Evolutionary conservation across 2,888 invertebrate genomes (phyloP).

Genomic region (Nymphalis urticae): DNA sequence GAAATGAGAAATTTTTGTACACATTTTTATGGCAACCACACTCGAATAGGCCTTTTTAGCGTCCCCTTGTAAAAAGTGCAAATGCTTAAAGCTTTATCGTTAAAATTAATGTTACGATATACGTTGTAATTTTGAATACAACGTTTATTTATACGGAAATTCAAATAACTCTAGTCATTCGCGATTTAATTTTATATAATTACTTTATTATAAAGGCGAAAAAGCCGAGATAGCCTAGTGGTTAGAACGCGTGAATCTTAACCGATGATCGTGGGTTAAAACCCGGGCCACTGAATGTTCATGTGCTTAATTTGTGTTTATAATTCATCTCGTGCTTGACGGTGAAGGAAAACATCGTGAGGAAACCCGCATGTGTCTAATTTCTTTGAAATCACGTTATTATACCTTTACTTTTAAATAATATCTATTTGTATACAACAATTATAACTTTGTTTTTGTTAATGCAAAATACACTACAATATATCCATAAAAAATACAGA

Average conservation of each 20-base stretch:
- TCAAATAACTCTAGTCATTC: slow-evolving; percentile 4
- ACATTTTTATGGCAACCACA: slow-evolving; percentile 63
- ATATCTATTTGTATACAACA: too few species aligned
- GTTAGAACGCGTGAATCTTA: too few species aligned
- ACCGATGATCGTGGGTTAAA: too few species aligned
- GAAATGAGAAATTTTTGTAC: slow-evolving; percentile 58
- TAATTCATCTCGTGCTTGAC: too few species aligned
- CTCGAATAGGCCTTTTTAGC: slow-evolving; percentile 62
- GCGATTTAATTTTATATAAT: background rate
- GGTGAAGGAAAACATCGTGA: too few species aligned
- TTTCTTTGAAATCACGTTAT: too few species aligned
- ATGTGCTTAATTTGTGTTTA: too few species aligned
- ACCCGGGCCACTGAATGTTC: too few species aligned
- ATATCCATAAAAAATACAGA: background rate
- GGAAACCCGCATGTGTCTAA: too few species aligned
- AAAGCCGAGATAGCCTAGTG: background rate
- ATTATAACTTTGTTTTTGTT: background rate
- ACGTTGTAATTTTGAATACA: slow-evolving; percentile 48
- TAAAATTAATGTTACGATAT: slow-evolving; percentile 75
- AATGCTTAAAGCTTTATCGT: slow-evolving; percentile 64
- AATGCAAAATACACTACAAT: background rate
- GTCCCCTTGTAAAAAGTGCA: slow-evolving; percentile 56
- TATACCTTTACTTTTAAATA: too few species aligned
- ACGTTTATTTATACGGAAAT: slow-evolving; percentile 9
- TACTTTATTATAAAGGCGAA: background rate